Evolutionary conservation across 2,113 vertebrate species (phyloP).

Genomic region (Muntiacus muntjak): DNA sequence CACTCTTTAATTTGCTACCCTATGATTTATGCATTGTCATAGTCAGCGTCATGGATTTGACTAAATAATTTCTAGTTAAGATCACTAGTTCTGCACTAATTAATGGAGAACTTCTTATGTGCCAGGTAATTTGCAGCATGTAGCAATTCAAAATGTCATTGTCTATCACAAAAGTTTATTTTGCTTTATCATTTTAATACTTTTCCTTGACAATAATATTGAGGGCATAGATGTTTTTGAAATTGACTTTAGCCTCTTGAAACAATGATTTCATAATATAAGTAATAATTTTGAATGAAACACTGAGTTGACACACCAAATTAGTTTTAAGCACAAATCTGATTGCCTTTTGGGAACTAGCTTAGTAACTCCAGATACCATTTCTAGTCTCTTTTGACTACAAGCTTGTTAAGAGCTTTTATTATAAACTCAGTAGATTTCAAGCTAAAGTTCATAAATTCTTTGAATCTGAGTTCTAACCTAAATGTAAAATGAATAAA

Average conservation of each 20-base stretch:
- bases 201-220: not conserved
- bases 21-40: not conserved
- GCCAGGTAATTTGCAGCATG: not conserved
- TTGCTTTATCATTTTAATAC: not conserved
- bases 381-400: not conserved
- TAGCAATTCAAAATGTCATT: not conserved
- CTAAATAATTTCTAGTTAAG: not conserved
- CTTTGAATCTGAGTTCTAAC: not conserved
- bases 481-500: not conserved
- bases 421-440: not conserved
- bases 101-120: not conserved
- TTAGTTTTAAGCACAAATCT: not conserved
- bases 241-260: not conserved
- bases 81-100: not conserved
- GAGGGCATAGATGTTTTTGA: not conserved
- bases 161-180: not conserved
- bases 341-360: not conserved
- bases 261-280: not conserved
- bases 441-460: not conserved
- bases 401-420: not conserved
- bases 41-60: not conserved
- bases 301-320: not conserved
- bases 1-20: not conserved
- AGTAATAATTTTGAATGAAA: slow-evolving; percentile 10
- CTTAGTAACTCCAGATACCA: not conserved